A percentile compares a stretch with the other conserved stretches of the same genome.
phyloP scores from a whole-genome alignment of 2,888 invertebrate species.

The Heliconius erato region DNA sequence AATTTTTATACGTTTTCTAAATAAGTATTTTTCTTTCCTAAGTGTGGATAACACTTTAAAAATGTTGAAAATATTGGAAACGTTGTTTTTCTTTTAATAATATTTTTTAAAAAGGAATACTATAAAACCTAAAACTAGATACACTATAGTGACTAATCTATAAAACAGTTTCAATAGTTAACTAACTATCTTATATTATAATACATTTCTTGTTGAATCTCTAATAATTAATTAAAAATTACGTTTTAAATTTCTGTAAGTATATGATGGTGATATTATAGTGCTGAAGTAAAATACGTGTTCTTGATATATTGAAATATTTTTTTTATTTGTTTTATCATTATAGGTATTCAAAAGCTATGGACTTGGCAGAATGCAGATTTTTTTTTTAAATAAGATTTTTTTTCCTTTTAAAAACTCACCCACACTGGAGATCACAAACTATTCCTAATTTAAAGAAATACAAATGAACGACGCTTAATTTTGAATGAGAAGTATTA shows the following conservation, averaged over 20 bases:
- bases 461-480: constrained; percentile 49
- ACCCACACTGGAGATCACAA: constrained; percentile 80
- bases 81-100: constrained; percentile 43
- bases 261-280: constrained; percentile 37
- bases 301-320: background rate
- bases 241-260: constrained; percentile 43
- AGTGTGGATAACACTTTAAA: too few relatives aligned
- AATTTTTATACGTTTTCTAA: too few relatives aligned
- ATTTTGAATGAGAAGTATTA: background rate
- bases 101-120: constrained; percentile 70
- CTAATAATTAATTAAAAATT: constrained; percentile 31
- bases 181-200: constrained; percentile 47
- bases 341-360: constrained; percentile 14
- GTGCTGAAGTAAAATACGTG: constrained; percentile 37
- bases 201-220: constrained; percentile 50
- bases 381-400: background rate
- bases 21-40: too few relatives aligned
- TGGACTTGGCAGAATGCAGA: constrained; percentile 7
- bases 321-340: background rate
- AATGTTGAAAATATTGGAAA: too few relatives aligned
- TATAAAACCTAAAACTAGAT: constrained; percentile 59
- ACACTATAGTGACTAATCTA: constrained; percentile 50
- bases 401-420: constrained; percentile 57
- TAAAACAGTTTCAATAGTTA: constrained; percentile 50
- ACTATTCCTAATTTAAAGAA: constrained; percentile 74